Evolutionary conservation across 2,113 vertebrate species (phyloP).

Genomic region (Sapajus apella): DNA sequence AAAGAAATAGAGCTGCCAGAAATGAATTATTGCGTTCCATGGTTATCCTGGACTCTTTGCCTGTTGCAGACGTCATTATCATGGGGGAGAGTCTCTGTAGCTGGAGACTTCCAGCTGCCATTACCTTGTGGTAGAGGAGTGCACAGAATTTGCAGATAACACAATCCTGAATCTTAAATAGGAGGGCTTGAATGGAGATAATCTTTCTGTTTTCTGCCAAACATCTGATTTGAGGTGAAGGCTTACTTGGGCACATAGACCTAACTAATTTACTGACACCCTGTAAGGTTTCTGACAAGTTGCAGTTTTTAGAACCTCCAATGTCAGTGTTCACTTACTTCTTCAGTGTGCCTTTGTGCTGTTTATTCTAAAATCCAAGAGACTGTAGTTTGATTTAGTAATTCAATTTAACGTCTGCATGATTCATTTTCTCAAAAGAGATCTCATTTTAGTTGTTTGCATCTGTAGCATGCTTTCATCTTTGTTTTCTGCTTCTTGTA

Average conservation of each 20-base stretch:
- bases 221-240: conserved; percentile 5
- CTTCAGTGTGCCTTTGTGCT: background rate
- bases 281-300: background rate
- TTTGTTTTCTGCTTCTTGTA: background rate
- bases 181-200: background rate
- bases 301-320: background rate
- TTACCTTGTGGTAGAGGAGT: background rate
- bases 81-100: background rate
- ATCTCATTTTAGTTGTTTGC: background rate
- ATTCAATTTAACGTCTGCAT: background rate
- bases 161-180: conserved; percentile 33
- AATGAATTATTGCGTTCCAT: conserved; percentile 52
- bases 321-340: background rate
- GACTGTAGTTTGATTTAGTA: conserved; percentile 4
- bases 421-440: conserved; percentile 39
- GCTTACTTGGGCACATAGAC: background rate
- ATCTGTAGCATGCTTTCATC: conserved; percentile 1
- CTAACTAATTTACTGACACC: background rate
- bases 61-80: background rate
- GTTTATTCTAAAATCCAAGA: conserved; percentile 34
- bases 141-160: background rate
- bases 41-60: conserved; percentile 41
- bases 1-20: conserved; percentile 67
- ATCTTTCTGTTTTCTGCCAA: conserved; percentile 35
- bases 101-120: background rate